Evolutionary conservation across 2,113 vertebrate species (phyloP).

Genomic region (Brachyistius frenatus): DNA sequence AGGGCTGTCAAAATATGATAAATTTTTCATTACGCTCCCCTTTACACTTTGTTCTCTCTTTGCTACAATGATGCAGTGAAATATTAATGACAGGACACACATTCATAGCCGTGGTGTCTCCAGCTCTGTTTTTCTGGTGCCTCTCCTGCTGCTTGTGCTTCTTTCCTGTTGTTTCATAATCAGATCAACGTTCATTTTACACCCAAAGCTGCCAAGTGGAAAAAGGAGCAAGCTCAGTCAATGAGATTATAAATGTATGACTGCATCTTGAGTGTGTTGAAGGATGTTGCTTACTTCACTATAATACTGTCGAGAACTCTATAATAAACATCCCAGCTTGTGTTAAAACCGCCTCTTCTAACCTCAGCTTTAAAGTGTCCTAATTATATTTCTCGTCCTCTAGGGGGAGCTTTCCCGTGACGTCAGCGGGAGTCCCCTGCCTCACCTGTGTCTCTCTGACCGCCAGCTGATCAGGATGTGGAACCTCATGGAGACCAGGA

Average conservation of each 20-base stretch:
- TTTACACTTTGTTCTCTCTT: slow-evolving; percentile 77
- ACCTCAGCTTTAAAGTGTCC: not conserved
- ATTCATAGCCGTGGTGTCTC: slow-evolving; percentile 59
- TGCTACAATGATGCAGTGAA: slow-evolving; percentile 75
- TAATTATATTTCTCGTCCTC: slow-evolving; percentile 27
- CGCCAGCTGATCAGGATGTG: slow-evolving; percentile 53
- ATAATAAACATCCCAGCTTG: slow-evolving; percentile 46
- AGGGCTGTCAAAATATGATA: slow-evolving; percentile 76
- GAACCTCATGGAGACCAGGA: slow-evolving; percentile 77
- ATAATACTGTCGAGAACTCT: slow-evolving; percentile 32
- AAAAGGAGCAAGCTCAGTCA: slow-evolving; percentile 71
- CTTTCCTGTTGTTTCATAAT: slow-evolving; percentile 78
- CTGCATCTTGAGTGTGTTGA: slow-evolving; percentile 63
- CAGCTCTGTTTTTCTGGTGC: slow-evolving; percentile 54
- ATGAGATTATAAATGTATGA: slow-evolving; percentile 77
- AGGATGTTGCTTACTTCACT: slow-evolving; percentile 44
- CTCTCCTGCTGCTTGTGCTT: slow-evolving; percentile 65
- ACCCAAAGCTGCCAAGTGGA: slow-evolving; percentile 75
- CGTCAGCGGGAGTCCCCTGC: slow-evolving; percentile 25
- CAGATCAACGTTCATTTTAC: slow-evolving; percentile 77
- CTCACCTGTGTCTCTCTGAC: slow-evolving; percentile 34
- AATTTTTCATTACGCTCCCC: slow-evolving; percentile 78
- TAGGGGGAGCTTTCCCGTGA: slow-evolving; percentile 60
- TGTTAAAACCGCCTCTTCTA: slow-evolving; percentile 15
- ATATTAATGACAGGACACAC: slow-evolving; percentile 82